Evolutionary conservation across 2,888 invertebrate species (phyloP), one percentile per base, ranked within the genome.

Genomic region (Brenthis hecate): DNA sequence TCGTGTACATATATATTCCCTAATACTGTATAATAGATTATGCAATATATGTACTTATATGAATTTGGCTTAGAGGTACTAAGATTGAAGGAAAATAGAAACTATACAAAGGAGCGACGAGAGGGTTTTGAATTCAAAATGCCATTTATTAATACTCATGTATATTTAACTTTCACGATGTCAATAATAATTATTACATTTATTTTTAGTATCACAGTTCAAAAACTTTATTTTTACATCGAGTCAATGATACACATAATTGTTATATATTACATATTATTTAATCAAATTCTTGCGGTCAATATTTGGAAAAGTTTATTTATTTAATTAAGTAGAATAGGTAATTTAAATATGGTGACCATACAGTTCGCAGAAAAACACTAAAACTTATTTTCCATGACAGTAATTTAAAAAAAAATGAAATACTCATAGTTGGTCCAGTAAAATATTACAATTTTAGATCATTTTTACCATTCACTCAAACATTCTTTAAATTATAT

Each of bases 171-270:
- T 80, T 86, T 85, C 83, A 87, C 80, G 84, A 77, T 63, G 70
- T 66, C 56, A 66, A 71, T 72, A 86, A 82, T 77, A 77, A 84
- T 88, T 51, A 67, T 56, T 89, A 85, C 78, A 81, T 88, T 89
- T 87, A 84, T 78, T 63, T 82, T 89, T 83, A 91, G 85, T 91
- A 91, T 91, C 92, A 91, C 92, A 91, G 91, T 86, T 83, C 76
- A 78, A 85, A 88, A 87, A 84, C 79, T 80, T 86, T 84, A 72
- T 83, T 76, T 73, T 61, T 73, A 75, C 73, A 71, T 70, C 66
- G 55, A 73, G 70, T 74, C 72, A 68, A 68, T 66, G 36, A 66
- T 71, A 76, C 71, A 76, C 68, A 74, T 54, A 16, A 63, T 74
- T 69, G 51, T 60, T 23, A 61, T 67, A 56, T 61, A 50, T 19